Evolutionary conservation across 2,888 invertebrate genomes (phyloP), one percentile per base, ranked within the genome.

Genomic region (Arctia plantaginis): DNA sequence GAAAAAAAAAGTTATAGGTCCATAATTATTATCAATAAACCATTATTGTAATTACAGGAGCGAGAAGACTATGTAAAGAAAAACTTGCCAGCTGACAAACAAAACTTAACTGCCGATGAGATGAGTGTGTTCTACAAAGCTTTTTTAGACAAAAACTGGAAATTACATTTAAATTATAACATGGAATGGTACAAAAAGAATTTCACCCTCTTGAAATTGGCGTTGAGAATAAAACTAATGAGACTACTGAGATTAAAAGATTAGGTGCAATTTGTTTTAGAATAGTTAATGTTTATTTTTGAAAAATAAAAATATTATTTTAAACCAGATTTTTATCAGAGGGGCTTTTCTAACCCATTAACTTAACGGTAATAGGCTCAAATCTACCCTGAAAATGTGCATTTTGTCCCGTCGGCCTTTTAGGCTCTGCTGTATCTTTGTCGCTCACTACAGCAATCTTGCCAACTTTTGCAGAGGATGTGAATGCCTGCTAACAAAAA

Each of bases 121-220:
- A 98, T 99, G 97, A 98, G 98, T 85, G 97, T 97, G 39, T 99
- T 99, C 92, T 99, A 99, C 89, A 98, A 98, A 93, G 92, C 96
- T 69, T 99, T 99, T 90, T 94, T 99, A 23, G 98, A 98, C 90
- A 97, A 97, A 88, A 98, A 98, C 90, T 98, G 97, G 97, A 96
- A 96, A 83, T 91, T 94, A 0, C 98, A 99, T 90, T 92, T 97
- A 0, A 92, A 95, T 76, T 99, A 98, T 89, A 99, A 99, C 88
- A 94, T 97, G 72, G 97, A 97, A 76, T 99, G 98, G 98, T 98
- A 98, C 90, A 97, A 96, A 85, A 97, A 96, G 88, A 99, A 98
- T 93, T 92, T 98, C 66, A 95, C 95, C 27, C 91, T 98, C 73
- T 90, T 98, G 78, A 89, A 96, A 27, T 90, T 98, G 80, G 96